phyloP scores from a whole-genome alignment of 2,113 vertebrate genomes.

The Empidonax alnorum region DNA sequence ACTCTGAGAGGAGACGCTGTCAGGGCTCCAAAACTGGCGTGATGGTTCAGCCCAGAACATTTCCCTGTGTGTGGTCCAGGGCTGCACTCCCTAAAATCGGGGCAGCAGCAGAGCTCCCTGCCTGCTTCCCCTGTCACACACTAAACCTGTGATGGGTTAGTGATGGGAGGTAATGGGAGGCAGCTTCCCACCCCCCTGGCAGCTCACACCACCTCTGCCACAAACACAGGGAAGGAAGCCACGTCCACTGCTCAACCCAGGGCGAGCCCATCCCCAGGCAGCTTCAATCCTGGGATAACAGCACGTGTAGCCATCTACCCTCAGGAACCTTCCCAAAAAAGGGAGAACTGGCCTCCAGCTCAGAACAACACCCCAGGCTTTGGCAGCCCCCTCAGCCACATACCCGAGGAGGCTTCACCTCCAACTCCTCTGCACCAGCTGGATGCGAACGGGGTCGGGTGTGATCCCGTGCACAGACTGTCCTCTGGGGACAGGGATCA shows the following conservation, averaged over 20 bases:
- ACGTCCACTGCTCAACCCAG: background rate
- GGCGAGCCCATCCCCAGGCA: background rate
- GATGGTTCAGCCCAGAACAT: background rate
- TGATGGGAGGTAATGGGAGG: background rate
- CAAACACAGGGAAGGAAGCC: background rate
- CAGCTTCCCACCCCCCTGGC: background rate
- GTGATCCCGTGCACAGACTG: fast-evolving
- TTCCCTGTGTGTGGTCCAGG: background rate
- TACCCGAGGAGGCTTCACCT: background rate
- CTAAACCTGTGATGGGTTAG: too few relatives aligned
- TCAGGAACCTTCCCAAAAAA: background rate
- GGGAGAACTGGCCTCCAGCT: background rate
- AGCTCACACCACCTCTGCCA: background rate
- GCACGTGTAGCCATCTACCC: background rate
- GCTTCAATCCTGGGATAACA: background rate
- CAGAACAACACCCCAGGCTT: background rate
- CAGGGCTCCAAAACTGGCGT: background rate
- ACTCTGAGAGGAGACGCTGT: background rate
- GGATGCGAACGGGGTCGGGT: background rate
- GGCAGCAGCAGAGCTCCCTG: background rate
- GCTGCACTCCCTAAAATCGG: too few relatives aligned
- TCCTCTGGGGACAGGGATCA: background rate
- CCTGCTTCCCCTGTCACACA: fast-evolving
- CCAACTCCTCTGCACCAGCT: background rate
- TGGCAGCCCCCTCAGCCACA: background rate